Conservation (phyloP, 2,888 invertebrate species). For the Eutolmus rufibarbis region DNA sequence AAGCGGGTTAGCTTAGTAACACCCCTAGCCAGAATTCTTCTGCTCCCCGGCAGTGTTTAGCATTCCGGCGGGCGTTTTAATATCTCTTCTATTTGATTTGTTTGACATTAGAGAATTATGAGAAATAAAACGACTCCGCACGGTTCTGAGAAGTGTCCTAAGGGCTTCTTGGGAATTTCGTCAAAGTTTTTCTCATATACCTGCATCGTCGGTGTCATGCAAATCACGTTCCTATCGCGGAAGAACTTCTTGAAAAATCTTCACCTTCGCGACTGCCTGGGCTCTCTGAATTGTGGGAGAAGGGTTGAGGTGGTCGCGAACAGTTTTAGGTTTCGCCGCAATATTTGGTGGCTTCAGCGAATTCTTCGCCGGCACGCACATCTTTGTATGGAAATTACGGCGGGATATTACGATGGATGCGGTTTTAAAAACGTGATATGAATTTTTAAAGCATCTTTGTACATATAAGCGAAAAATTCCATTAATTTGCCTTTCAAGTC, state of each 20-base stretch:
- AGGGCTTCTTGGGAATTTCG: neutral
- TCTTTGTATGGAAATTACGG: neutral
- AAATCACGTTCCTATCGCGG: slow-evolving; percentile 17
- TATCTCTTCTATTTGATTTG: slow-evolving; percentile 15
- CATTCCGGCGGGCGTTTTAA: neutral
- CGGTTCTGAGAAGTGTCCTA: neutral
- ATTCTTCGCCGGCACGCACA: neutral
- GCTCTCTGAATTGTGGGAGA: neutral
- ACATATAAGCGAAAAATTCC: neutral
- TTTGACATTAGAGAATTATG: neutral
- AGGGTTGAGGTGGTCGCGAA: neutral
- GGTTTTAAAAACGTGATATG: neutral
- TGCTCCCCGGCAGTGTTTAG: neutral
- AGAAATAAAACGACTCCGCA: neutral
- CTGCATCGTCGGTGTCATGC: neutral
- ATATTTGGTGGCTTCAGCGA: neutral
- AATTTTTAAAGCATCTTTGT: neutral
- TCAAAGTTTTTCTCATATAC: neutral
- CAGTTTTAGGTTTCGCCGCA: neutral
- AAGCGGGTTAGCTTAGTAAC: neutral
- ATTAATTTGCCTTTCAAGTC: neutral
- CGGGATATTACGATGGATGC: neutral
- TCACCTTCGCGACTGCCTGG: neutral
- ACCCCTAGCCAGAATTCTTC: neutral
- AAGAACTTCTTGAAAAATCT: slow-evolving; percentile 11